Evolutionary conservation across 2,797 vertebrate species (phyloP).

Genomic region (Acipenser transmontanus): DNA sequence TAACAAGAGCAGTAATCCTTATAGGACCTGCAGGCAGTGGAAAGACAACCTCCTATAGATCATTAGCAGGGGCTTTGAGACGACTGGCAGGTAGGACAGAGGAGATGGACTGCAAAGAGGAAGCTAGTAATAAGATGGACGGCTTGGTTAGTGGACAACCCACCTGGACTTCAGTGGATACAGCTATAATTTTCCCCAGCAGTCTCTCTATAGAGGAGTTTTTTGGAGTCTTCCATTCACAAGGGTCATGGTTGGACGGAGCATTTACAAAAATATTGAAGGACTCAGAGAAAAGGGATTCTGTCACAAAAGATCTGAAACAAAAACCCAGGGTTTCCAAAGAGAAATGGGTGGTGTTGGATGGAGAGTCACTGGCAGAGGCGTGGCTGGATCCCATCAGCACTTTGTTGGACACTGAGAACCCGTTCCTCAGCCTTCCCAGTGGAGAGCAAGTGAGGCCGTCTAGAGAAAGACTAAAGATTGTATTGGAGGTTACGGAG

Average conservation of each 20-base stretch:
- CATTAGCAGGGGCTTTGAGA: slow-evolving; percentile 60
- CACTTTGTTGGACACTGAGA: slow-evolving; percentile 46
- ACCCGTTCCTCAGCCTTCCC: slow-evolving; percentile 51
- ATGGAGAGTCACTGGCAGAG: slow-evolving; percentile 54
- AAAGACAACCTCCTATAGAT: slow-evolving; percentile 66
- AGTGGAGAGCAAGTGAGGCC: slow-evolving; percentile 56
- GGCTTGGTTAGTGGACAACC: slow-evolving; percentile 3
- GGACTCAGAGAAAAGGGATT: slow-evolving; percentile 24
- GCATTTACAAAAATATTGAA: slow-evolving; percentile 54
- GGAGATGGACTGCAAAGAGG: slow-evolving; percentile 19
- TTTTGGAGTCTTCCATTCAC: slow-evolving; percentile 54
- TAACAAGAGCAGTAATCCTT: slow-evolving; percentile 55
- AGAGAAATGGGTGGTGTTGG: slow-evolving; percentile 71
- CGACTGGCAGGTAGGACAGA: slow-evolving; percentile 38
- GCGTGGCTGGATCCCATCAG: slow-evolving; percentile 68
- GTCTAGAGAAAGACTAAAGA: slow-evolving; percentile 37
- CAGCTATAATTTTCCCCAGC: slow-evolving; percentile 67
- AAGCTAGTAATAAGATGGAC: slow-evolving; percentile 1
- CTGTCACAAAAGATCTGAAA: not conserved
- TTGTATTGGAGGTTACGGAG: slow-evolving; percentile 68
- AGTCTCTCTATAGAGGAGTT: slow-evolving; percentile 61
- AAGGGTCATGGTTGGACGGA: slow-evolving; percentile 60
- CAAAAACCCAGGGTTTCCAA: slow-evolving; percentile 7
- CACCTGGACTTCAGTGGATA: slow-evolving; percentile 46
- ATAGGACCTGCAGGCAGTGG: slow-evolving; percentile 74